Evolutionary conservation across 2,888 invertebrate genomes (phyloP).

Genomic region (Odontocolon sp.): DNA sequence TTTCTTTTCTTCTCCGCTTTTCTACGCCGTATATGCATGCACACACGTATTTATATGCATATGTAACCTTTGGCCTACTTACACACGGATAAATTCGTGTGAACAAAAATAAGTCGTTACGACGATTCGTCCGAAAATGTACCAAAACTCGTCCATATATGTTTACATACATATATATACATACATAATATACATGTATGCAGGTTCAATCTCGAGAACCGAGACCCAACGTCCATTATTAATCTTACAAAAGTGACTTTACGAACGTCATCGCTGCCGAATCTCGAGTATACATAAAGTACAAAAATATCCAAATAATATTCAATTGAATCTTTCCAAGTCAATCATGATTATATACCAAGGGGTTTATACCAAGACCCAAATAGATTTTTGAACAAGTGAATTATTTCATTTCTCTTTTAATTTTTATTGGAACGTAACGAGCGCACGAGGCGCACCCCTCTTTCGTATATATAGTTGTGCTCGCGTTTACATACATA

Average conservation of each 20-base stretch:
- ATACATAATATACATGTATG: background rate
- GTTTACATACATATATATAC: too few relatives aligned
- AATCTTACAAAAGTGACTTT: slow-evolving; percentile 18
- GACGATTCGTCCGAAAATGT: slow-evolving; percentile 19
- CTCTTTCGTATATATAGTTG: slow-evolving; percentile 11
- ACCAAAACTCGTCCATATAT: background rate
- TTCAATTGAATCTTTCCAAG: slow-evolving; percentile 17
- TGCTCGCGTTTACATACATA: background rate
- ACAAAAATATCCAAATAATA: slow-evolving; percentile 29
- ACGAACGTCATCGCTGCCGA: slow-evolving; percentile 27
- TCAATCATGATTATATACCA: slow-evolving; percentile 22
- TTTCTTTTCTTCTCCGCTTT: background rate
- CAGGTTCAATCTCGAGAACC: slow-evolving; percentile 6
- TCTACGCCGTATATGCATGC: background rate
- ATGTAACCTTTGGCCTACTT: slow-evolving; percentile 43
- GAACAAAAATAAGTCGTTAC: slow-evolving; percentile 35
- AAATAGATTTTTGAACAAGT: background rate
- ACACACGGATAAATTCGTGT: slow-evolving; percentile 1
- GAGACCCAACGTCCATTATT: slow-evolving; percentile 17
- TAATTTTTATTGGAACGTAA: slow-evolving; percentile 16
- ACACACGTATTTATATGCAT: background rate
- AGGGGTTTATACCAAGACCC: too few relatives aligned
- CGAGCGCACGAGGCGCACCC: slow-evolving; percentile 24
- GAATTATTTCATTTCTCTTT: background rate
- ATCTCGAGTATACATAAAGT: background rate